phyloP scores from a whole-genome alignment of 2,797 vertebrate genomes.

The Liasis olivaceus region DNA sequence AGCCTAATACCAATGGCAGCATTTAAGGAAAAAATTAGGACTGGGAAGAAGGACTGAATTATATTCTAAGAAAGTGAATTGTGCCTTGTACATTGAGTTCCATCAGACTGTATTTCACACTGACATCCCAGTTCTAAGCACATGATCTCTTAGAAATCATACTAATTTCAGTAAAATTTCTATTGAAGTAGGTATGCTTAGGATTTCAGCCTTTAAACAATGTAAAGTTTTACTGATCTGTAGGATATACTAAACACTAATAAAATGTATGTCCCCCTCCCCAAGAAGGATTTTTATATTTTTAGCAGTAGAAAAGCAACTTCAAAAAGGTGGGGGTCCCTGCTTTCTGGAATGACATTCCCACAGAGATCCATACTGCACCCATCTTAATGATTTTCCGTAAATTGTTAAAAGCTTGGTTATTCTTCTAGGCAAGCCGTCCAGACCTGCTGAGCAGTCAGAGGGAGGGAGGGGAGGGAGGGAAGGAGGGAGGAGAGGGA shows the following conservation, averaged over 20 bases:
- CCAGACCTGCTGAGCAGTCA: too few species aligned
- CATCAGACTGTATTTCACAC: not conserved
- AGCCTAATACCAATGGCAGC: not conserved
- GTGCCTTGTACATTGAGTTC: not conserved
- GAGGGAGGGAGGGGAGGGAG: too few species aligned
- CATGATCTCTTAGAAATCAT: not conserved
- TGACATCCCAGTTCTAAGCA: not conserved
- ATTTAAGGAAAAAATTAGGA: not conserved
- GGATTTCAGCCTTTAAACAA: not conserved
- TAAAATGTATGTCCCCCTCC: not conserved
- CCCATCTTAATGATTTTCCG: not conserved
- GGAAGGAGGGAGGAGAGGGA: too few species aligned
- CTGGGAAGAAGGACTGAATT: not conserved
- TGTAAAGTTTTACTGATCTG: not conserved
- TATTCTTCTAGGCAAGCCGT: too few species aligned
- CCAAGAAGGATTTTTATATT: not conserved
- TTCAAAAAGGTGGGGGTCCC: not conserved
- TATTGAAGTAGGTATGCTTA: not conserved
- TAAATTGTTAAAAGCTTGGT: not conserved
- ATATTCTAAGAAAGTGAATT: not conserved
- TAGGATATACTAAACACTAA: not conserved
- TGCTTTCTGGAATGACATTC: not conserved
- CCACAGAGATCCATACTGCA: not conserved
- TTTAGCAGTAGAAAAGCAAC: not conserved
- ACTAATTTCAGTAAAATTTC: not conserved